Evolutionary conservation across 2,797 vertebrate genomes (phyloP).

Genomic region (Morus bassanus): DNA sequence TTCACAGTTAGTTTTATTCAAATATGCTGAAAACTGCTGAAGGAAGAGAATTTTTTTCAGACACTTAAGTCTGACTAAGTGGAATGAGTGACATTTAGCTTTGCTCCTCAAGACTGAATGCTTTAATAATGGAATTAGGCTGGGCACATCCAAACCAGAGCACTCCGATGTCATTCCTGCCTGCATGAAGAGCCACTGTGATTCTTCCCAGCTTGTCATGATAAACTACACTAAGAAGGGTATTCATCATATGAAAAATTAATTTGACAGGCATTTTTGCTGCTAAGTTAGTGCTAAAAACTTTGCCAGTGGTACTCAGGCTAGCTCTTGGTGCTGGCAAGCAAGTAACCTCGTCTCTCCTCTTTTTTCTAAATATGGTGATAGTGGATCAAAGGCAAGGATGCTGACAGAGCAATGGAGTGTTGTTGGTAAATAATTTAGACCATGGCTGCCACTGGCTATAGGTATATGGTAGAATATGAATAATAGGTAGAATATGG

Average conservation of each 20-base stretch:
- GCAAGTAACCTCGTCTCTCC: background rate
- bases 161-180: background rate
- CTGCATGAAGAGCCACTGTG: background rate
- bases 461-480: too few species aligned
- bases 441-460: accelerated
- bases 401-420: background rate
- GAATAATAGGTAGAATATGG: background rate
- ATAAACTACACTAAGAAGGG: background rate
- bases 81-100: background rate
- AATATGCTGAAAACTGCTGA: constrained; percentile 11
- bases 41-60: background rate
- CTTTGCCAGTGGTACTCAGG: background rate
- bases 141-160: background rate
- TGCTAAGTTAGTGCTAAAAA: background rate
- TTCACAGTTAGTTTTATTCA: constrained; percentile 19
- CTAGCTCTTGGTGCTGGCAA: background rate
- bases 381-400: background rate
- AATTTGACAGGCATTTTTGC: background rate
- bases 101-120: background rate
- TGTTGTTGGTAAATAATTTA: background rate
- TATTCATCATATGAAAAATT: background rate
- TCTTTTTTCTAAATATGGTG: background rate
- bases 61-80: background rate
- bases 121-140: constrained; percentile 2
- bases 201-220: background rate